Conservation (phyloP, 2,113 vertebrate species). For the Gymnorhina tibicen region DNA sequence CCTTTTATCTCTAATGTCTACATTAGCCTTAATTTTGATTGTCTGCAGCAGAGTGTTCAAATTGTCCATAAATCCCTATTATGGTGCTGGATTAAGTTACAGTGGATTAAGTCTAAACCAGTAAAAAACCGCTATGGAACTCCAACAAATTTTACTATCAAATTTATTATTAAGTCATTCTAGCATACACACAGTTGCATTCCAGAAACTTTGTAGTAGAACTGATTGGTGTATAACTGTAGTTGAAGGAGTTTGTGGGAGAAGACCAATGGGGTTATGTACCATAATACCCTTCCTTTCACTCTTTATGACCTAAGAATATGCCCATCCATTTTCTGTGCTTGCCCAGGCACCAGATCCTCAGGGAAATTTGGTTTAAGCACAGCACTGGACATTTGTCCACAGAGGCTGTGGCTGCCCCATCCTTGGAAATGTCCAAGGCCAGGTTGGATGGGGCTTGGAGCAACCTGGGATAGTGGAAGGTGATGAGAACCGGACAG, state of each 20-base stretch:
- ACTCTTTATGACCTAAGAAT: background rate
- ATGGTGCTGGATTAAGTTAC: background rate
- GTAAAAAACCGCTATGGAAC: background rate
- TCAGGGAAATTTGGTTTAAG: background rate
- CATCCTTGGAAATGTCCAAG: background rate
- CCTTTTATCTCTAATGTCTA: background rate
- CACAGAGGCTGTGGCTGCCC: background rate
- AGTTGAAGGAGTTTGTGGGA: background rate
- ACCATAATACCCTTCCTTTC: background rate
- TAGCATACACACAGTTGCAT: background rate
- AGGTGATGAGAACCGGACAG: background rate
- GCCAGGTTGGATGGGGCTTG: fast-evolving
- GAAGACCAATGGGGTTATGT: background rate
- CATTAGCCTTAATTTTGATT: background rate
- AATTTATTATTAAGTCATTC: background rate
- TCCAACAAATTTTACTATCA: background rate
- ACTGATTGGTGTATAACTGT: background rate
- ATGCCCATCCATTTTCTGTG: background rate
- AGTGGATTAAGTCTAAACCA: background rate
- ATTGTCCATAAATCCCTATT: background rate
- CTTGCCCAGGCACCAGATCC: background rate
- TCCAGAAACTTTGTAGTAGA: background rate
- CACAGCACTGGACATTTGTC: background rate
- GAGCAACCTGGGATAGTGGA: background rate
- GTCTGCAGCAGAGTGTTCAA: background rate